phyloP scores from a whole-genome alignment of 2,113 vertebrate genomes.

The Siniperca knerii region DNA sequence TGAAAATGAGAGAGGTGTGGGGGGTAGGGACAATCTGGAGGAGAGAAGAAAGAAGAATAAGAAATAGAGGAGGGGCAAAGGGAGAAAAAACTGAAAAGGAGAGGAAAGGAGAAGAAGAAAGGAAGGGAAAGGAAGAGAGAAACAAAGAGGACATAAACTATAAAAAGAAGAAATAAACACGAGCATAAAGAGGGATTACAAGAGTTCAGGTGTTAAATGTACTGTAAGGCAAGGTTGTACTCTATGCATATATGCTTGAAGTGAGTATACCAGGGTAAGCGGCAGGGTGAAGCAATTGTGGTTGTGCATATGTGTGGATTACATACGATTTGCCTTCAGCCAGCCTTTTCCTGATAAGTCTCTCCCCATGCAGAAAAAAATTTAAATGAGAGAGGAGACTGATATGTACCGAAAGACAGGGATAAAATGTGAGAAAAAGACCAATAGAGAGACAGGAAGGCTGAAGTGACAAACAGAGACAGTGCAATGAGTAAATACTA shows the following conservation, averaged over 20 bases:
- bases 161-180: background rate
- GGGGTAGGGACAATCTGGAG: background rate
- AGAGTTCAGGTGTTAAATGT: background rate
- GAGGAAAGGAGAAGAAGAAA: background rate
- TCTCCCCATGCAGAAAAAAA: background rate
- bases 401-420: background rate
- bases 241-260: background rate
- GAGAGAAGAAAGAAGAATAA: background rate
- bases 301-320: background rate
- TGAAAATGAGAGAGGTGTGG: background rate
- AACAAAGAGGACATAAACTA: background rate
- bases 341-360: background rate
- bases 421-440: background rate
- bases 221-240: background rate
- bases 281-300: background rate
- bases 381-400: background rate
- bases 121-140: background rate
- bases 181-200: background rate
- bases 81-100: background rate
- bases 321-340: background rate
- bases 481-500: slow-evolving; percentile 36
- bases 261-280: background rate
- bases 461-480: slow-evolving; percentile 10
- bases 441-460: background rate
- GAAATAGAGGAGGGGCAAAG: background rate